Percentiles rank a stretch among this genome's conserved stretches.
Conservation (phyloP, 2,113 vertebrate species). For the Rhagologus leucostigma region DNA sequence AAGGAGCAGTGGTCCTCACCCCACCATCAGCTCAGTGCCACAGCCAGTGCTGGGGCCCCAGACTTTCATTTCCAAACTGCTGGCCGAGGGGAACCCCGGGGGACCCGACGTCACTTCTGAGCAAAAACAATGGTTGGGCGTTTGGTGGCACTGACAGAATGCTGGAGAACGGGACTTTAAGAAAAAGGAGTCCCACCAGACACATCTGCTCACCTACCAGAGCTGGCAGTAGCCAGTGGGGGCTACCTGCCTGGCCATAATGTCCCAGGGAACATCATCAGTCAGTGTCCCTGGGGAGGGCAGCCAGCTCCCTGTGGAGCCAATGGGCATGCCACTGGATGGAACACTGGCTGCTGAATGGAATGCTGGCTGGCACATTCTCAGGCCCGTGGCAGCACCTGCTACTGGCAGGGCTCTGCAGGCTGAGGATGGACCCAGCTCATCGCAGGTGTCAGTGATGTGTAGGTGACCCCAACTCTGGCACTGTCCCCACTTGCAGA, state of each 20-base stretch:
- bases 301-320: not conserved
- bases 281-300: fast-evolving
- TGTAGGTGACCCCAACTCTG: not conserved
- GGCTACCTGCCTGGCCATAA: not conserved
- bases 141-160: not conserved
- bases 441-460: not conserved
- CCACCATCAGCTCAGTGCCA: not conserved
- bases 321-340: not conserved
- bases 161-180: not conserved
- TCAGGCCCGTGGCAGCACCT: not conserved
- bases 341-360: not conserved
- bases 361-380: not conserved
- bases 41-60: not conserved
- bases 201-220: fast-evolving
- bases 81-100: fast-evolving
- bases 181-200: not conserved
- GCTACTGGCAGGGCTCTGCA: not conserved
- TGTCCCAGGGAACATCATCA: not conserved
- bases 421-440: not conserved
- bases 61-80: not conserved
- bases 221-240: fast-evolving
- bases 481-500: not conserved
- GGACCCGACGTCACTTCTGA: not conserved
- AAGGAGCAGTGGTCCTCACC: fast-evolving
- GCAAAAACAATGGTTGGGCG: not conserved